Evolutionary conservation across 1,140 invertebrate species (phyloP).

Genomic region (Meloidogyne exigua): DNA sequence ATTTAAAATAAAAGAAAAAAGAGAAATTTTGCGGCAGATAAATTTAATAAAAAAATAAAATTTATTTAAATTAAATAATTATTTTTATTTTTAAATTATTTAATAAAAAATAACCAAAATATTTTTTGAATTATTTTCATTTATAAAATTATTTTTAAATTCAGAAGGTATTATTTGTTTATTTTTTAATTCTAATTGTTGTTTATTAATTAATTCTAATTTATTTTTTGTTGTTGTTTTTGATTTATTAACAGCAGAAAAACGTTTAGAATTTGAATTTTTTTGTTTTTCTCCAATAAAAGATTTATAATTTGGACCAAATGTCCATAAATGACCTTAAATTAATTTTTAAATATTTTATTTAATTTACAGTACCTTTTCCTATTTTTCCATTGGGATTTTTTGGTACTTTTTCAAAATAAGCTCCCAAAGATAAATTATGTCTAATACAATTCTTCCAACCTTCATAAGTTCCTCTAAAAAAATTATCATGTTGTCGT

Average conservation of each 20-base stretch:
- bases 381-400: slow-evolving; percentile 60
- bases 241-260: too few relatives aligned
- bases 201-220: not conserved
- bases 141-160: not conserved
- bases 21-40: not conserved
- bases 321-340: not conserved
- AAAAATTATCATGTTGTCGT: slow-evolving; percentile 76
- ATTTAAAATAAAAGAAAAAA: too few relatives aligned
- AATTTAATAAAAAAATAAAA: not conserved
- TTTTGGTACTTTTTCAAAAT: slow-evolving; percentile 90
- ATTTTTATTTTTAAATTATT: too few relatives aligned
- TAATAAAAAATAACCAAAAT: too few relatives aligned
- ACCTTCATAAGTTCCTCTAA: slow-evolving; percentile 85
- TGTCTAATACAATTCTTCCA: slow-evolving; percentile 98
- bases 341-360: not conserved
- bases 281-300: slow-evolving; percentile 1
- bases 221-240: not conserved
- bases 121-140: not conserved
- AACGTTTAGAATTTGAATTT: not conserved
- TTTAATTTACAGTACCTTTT: slow-evolving; percentile 19
- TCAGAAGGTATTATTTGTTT: too few relatives aligned
- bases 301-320: not conserved
- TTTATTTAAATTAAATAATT: not conserved
- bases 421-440: slow-evolving; percentile 91
- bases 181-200: not conserved